Evolutionary conservation across 2,888 invertebrate species (phyloP).

Genomic region (Conus canariensis): DNA sequence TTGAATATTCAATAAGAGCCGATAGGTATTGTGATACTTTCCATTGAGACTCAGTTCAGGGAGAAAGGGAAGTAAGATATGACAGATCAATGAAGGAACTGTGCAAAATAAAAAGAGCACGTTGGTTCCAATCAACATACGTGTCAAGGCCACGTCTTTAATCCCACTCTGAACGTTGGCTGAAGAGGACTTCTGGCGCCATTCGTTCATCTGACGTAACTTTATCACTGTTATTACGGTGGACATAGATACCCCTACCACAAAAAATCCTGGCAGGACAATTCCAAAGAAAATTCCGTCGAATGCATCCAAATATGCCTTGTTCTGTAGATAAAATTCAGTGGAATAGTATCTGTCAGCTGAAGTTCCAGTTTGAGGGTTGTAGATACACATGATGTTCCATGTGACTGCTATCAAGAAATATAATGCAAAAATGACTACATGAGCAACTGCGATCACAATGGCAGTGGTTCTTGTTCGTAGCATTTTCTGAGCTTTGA

Average conservation of each 20-base stretch:
- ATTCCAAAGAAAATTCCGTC: too few species aligned
- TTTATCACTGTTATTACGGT: neutral
- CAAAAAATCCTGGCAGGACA: neutral
- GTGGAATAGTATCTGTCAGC: too few species aligned
- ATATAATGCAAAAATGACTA: too few species aligned
- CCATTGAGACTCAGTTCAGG: neutral
- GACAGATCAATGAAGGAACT: neutral
- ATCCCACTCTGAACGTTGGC: too few species aligned
- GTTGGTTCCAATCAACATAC: constrained; percentile 18
- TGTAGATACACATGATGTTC: too few species aligned
- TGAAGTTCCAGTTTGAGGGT: too few species aligned
- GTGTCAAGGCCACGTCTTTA: constrained; percentile 16
- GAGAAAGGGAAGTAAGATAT: neutral
- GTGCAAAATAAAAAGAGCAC: constrained; percentile 10
- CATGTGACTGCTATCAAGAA: too few species aligned
- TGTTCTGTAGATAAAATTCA: neutral
- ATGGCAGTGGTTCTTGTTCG: too few species aligned
- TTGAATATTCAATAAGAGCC: neutral
- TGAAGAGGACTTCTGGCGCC: constrained; percentile 14
- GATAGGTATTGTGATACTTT: neutral
- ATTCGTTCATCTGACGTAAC: neutral
- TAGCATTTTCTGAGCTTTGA: too few species aligned
- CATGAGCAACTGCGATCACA: too few species aligned
- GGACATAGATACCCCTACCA: neutral
- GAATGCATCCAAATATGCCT: neutral